These are phyloP conservation scores for Rhyacophila brunnea DNA, from an alignment of 1,140 invertebrate genomes.

Conservation along the genomic window DNA sequence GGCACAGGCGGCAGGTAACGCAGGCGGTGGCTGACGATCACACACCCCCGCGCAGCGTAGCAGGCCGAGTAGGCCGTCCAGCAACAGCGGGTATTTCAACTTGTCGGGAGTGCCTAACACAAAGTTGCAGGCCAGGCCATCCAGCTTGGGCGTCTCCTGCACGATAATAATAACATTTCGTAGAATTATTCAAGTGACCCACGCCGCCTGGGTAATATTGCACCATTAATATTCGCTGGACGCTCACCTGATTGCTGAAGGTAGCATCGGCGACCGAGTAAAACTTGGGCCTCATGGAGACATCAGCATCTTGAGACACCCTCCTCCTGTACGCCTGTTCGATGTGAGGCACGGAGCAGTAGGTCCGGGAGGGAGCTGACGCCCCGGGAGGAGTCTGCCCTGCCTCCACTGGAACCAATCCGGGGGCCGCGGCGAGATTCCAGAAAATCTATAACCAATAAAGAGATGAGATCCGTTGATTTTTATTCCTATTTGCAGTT, in stretches of 20 bases:
- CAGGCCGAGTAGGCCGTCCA: conserved; percentile 77
- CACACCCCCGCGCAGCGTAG: conserved; percentile 75
- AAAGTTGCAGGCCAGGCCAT: conserved; percentile 93
- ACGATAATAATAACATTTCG: background rate
- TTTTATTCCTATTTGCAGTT: no score
- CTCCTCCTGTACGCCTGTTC: conserved; percentile 75
- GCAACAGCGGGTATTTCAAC: conserved; percentile 82
- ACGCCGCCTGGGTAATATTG: no score
- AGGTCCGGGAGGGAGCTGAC: conserved; percentile 56
- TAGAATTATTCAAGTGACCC: no score
- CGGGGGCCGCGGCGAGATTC: conserved; percentile 73
- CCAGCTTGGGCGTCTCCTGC: conserved; percentile 69
- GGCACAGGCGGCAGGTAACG: conserved; percentile 71
- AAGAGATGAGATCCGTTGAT: no score
- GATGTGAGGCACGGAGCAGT: conserved; percentile 74
- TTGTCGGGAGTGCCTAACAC: conserved; percentile 87
- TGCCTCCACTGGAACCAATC: conserved; percentile 39
- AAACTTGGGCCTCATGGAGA: conserved; percentile 81
- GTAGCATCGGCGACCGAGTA: conserved; percentile 77
- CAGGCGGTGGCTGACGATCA: conserved; percentile 60
- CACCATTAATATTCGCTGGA: no score
- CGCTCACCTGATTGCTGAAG: conserved; percentile 67
- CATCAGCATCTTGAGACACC: conserved; percentile 66
- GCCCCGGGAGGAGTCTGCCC: conserved; percentile 42
- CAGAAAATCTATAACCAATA: conserved; percentile 71